These are phyloP conservation scores for Hylyphantes graminicola DNA, from an alignment of 1,140 invertebrate genomes.

Conservation along the genomic window DNA sequence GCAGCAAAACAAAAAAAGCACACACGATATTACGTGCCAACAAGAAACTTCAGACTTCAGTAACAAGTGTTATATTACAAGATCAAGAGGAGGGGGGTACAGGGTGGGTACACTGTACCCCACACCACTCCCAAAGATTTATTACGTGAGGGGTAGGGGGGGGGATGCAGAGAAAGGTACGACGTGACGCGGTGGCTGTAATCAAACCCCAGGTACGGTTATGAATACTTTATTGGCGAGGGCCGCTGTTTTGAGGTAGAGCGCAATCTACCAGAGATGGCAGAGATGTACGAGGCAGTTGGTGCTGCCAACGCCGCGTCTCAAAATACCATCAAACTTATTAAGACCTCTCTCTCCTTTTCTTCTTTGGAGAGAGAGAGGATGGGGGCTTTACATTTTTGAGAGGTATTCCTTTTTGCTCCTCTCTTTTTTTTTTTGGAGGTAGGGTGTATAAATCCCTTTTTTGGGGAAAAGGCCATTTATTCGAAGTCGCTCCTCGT, in stretches of 20 bases:
- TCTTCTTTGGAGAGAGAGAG: not conserved
- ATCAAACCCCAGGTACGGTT: constrained; percentile 59
- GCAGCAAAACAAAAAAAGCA: too few relatives aligned
- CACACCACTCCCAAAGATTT: constrained; percentile 23
- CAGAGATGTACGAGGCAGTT: constrained; percentile 57
- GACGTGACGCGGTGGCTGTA: constrained; percentile 54
- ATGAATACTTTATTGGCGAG: constrained; percentile 59
- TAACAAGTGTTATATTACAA: constrained; percentile 60
- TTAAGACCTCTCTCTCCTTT: constrained; percentile 50
- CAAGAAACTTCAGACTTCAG: constrained; percentile 53
- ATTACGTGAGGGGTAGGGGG: constrained; percentile 47
- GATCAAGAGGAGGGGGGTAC: constrained; percentile 3
- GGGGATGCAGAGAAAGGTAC: constrained; percentile 31
- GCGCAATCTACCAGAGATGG: constrained; percentile 58
- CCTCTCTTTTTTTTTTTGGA: not conserved
- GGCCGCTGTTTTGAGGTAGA: constrained; percentile 47
- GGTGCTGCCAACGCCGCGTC: constrained; percentile 6
- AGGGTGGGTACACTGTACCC: not conserved
- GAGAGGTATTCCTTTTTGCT: constrained; percentile 5
- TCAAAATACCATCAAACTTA: constrained; percentile 60
- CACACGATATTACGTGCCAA: constrained; percentile 49
- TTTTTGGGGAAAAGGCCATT: constrained; percentile 44
- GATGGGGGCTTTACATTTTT: constrained; percentile 60
- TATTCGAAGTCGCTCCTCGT: constrained; percentile 34
- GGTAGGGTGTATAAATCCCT: constrained; percentile 49